Percentiles rank a stretch among this genome's conserved stretches.
phyloP scores from a whole-genome alignment of 1,140 invertebrate species.

The Drosophila pseudoananassae region DNA sequence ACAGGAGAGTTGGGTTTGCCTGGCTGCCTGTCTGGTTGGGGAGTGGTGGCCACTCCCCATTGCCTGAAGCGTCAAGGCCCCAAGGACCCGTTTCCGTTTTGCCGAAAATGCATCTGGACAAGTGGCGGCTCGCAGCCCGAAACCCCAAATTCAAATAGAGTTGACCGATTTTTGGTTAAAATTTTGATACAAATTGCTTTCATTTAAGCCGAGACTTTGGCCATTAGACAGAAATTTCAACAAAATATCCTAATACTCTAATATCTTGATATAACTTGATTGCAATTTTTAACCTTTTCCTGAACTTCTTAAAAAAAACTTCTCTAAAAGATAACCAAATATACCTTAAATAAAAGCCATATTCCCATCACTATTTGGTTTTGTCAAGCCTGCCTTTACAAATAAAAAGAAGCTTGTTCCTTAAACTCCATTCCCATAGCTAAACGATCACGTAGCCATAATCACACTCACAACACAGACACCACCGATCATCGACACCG shows the following conservation, averaged over 20 bases:
- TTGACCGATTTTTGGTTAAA: background rate
- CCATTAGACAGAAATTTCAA: too few relatives aligned
- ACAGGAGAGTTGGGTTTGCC: background rate
- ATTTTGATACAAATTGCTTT: too few relatives aligned
- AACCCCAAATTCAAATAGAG: background rate
- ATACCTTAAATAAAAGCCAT: too few relatives aligned
- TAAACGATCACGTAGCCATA: conserved; percentile 54
- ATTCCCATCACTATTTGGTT: too few relatives aligned
- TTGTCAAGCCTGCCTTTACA: background rate
- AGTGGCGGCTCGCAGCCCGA: background rate
- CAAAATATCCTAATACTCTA: too few relatives aligned
- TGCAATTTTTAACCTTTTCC: too few relatives aligned
- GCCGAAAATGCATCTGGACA: conserved; percentile 35
- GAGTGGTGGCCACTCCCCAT: background rate
- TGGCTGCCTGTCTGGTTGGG: too few relatives aligned
- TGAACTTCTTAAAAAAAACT: too few relatives aligned
- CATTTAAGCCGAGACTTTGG: too few relatives aligned
- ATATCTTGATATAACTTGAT: too few relatives aligned
- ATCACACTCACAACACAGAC: conserved; percentile 1
- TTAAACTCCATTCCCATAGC: conserved; percentile 3
- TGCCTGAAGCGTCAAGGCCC: conserved; percentile 49
- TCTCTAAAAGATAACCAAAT: too few relatives aligned
- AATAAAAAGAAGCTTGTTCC: background rate
- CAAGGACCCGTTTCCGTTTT: conserved; percentile 66
- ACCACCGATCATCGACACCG: conserved; percentile 15